A percentile compares a stretch with the other conserved stretches of the same genome.
These are phyloP conservation scores for Pontoporia blainvillei DNA, from an alignment of 2,113 vertebrate species.

Conservation along the genomic window DNA sequence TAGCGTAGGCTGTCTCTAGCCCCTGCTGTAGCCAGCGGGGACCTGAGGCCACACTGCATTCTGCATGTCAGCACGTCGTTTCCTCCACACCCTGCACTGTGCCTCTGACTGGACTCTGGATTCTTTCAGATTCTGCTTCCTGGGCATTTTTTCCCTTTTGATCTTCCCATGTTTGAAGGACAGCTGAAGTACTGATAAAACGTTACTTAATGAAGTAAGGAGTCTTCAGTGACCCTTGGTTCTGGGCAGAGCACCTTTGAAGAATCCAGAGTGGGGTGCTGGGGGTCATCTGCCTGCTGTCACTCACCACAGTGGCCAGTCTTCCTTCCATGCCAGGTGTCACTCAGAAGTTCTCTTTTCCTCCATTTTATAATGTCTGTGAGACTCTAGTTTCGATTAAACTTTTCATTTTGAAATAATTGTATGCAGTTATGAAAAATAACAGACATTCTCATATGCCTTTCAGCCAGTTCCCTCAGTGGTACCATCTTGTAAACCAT, in stretches of 20 bases:
- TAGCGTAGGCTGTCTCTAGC: neutral
- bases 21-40: neutral
- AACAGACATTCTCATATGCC: neutral
- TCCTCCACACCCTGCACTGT: neutral
- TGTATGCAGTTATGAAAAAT: neutral
- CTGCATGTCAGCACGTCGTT: constrained; percentile 34
- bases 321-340: neutral
- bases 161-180: neutral
- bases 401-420: neutral
- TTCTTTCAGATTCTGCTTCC: constrained; percentile 36
- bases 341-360: neutral
- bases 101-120: constrained; percentile 18
- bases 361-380: neutral
- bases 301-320: neutral
- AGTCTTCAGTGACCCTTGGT: neutral
- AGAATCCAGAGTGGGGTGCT: constrained; percentile 39
- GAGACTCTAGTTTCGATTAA: neutral
- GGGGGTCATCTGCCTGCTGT: neutral
- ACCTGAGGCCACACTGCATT: neutral
- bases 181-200: neutral
- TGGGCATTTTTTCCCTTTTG: neutral
- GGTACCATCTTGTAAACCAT: no score
- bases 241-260: neutral
- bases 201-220: neutral
- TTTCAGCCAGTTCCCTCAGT: neutral